Percentiles rank a stretch among this genome's conserved stretches.
These are phyloP conservation scores for Clitarchus hookeri DNA, from an alignment of 2,888 invertebrate species.

Conservation along the genomic window DNA sequence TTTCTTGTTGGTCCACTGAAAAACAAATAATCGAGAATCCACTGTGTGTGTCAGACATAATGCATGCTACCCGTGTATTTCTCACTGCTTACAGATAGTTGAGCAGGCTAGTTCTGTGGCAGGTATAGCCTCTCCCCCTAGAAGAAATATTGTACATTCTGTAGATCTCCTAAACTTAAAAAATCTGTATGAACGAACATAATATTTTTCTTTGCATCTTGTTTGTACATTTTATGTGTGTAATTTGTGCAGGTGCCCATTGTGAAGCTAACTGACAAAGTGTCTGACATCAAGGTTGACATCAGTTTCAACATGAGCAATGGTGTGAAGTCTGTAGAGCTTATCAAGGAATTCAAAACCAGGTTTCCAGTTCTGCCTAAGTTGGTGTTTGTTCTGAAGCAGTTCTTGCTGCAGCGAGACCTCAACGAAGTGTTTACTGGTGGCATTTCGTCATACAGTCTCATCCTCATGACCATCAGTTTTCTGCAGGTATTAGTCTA, in stretches of 20 bases:
- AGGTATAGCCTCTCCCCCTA: too few species aligned
- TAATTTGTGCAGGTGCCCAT: constrained; percentile 75
- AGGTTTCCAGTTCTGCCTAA: constrained; percentile 90
- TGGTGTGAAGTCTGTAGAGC: constrained; percentile 94
- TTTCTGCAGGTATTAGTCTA: constrained; percentile 76
- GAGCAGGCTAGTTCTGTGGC: too few species aligned
- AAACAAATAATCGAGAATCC: too few species aligned
- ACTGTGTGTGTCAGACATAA: too few species aligned
- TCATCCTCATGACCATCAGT: constrained; percentile 98
- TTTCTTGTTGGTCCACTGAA: too few species aligned
- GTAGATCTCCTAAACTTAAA: too few species aligned
- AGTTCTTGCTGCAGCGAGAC: constrained; percentile 96
- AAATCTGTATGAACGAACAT: too few species aligned
- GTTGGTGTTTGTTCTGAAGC: constrained; percentile 95
- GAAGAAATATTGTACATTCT: too few species aligned
- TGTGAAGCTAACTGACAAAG: constrained; percentile 91
- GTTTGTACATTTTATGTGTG: background rate
- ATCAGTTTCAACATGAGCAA: constrained; percentile 99
- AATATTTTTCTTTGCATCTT: too few species aligned
- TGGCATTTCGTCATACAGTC: constrained; percentile 97
- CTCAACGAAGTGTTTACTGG: constrained; percentile 99
- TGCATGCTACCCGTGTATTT: too few species aligned
- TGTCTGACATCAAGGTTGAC: constrained; percentile 90
- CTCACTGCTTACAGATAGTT: too few species aligned
- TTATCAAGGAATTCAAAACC: constrained; percentile 89